phyloP scores from a whole-genome alignment of 2,113 vertebrate species.

The Mormyrus iriodes region DNA sequence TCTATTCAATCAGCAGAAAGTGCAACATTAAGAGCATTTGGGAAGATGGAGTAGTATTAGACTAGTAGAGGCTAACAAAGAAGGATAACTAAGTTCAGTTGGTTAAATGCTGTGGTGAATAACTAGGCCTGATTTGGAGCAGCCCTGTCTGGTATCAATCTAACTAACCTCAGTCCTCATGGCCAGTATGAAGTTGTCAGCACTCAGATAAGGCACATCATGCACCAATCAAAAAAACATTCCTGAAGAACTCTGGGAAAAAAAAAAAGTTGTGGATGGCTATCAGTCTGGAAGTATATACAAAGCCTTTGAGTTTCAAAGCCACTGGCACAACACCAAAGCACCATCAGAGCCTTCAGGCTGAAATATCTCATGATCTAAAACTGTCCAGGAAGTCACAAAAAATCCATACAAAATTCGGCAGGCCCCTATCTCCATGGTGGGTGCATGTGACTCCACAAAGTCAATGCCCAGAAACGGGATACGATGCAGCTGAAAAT shows the following conservation, averaged over 20 bases:
- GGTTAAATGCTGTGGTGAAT: not conserved
- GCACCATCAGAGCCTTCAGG: not conserved
- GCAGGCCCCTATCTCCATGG: not conserved
- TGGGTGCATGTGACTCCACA: not conserved
- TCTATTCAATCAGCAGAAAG: not conserved
- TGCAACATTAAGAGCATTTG: not conserved
- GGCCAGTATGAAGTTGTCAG: constrained; percentile 2
- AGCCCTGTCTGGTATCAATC: not conserved
- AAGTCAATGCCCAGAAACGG: not conserved
- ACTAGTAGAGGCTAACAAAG: not conserved
- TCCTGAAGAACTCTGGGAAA: not conserved
- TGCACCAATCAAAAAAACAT: constrained; percentile 8
- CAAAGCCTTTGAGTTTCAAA: not conserved
- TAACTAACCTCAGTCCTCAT: not conserved
- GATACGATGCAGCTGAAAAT: not conserved
- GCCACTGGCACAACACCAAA: not conserved
- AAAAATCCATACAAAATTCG: not conserved
- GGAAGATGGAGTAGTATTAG: not conserved
- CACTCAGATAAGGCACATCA: not conserved
- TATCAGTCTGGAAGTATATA: constrained; percentile 1
- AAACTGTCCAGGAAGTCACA: constrained; percentile 4
- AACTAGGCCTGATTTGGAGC: not conserved
- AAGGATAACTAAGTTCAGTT: not conserved
- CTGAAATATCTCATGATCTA: not conserved
- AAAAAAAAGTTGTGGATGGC: not conserved